These are phyloP conservation scores for Melipona beecheii DNA, from an alignment of 2,888 invertebrate species.

Conservation along the genomic window DNA sequence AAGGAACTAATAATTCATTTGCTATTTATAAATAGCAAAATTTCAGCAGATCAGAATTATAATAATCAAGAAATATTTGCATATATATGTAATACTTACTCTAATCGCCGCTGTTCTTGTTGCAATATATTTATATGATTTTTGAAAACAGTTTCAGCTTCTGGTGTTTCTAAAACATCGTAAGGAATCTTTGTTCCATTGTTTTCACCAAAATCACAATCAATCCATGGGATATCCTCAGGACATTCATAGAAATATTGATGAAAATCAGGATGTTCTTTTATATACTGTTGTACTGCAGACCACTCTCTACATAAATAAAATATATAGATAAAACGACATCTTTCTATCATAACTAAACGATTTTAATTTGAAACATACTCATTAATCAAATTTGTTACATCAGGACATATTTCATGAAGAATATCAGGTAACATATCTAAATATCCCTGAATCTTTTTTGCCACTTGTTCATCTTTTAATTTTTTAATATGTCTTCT, in stretches of 20 bases:
- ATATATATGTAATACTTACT: slow-evolving; percentile 87
- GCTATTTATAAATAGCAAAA: slow-evolving; percentile 31
- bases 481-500: slow-evolving; percentile 91
- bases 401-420: slow-evolving; percentile 91
- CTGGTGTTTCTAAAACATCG: slow-evolving; percentile 95
- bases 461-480: slow-evolving; percentile 92
- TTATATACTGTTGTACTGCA: slow-evolving; percentile 93
- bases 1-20: slow-evolving; percentile 24
- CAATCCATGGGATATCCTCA: slow-evolving; percentile 91
- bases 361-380: slow-evolving; percentile 65
- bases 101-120: slow-evolving; percentile 95
- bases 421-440: slow-evolving; percentile 91
- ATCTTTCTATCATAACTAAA: neutral
- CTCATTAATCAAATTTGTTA: slow-evolving; percentile 84
- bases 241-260: slow-evolving; percentile 95
- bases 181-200: slow-evolving; percentile 94
- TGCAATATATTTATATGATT: slow-evolving; percentile 96
- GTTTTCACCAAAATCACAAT: slow-evolving; percentile 88
- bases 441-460: slow-evolving; percentile 91
- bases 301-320: slow-evolving; percentile 91
- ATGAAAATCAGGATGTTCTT: slow-evolving; percentile 96
- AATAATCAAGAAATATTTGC: slow-evolving; percentile 17
- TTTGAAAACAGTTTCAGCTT: slow-evolving; percentile 96
- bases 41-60: slow-evolving; percentile 21
- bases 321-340: neutral